Evolutionary conservation across 1,140 invertebrate genomes (phyloP), one percentile per base, ranked within the genome.

Genomic region (Pantala flavescens): DNA sequence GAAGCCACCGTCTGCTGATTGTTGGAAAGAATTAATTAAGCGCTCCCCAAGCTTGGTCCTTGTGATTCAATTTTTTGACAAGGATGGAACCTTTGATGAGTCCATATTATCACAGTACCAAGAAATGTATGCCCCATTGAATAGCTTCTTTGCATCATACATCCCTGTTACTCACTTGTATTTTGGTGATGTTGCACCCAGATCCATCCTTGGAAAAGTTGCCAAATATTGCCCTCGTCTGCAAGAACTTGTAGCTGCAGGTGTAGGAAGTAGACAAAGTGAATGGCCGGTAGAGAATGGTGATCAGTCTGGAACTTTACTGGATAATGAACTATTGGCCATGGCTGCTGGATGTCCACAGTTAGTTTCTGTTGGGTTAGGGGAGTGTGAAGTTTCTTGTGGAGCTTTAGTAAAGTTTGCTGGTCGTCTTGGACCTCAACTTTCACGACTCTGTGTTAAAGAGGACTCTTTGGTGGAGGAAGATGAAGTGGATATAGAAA

Each of bases 381-480:
- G 82, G 7, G 82, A 83, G 55, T 84, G 83, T 70, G 81, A 83
- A 78, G 73, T 84, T 43, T 43, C 49, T 71, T 84, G 82, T 74
- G 80, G 80, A 10, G 81, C 80, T 36, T 77, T 84, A 16, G 74
- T 82, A 2, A 77, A 83, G 72, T 83, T 84, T 72, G 82, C 82
- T 2, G 76, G 77, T 14, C 49, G 79, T 0, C 83, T 81, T 70
- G 79, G 79, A 12, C 78, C 80, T 73, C 77, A 79, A 28, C 76
- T 84, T 0, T 79, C 76, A 73, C 76, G 81, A 23, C 77, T 84
- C 11, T 82, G 82, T 74, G 77, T 83, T 16, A 80, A 78, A 78
- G 83, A 84, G 75, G 82, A 82, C 14, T 83, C 81, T 0, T 72
- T 84, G 0, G 72, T 83, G 16, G 82, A 84, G 73, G 82, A 84